phyloP scores from a whole-genome alignment of 2,113 vertebrate species.

The Stigmatopora nigra region DNA sequence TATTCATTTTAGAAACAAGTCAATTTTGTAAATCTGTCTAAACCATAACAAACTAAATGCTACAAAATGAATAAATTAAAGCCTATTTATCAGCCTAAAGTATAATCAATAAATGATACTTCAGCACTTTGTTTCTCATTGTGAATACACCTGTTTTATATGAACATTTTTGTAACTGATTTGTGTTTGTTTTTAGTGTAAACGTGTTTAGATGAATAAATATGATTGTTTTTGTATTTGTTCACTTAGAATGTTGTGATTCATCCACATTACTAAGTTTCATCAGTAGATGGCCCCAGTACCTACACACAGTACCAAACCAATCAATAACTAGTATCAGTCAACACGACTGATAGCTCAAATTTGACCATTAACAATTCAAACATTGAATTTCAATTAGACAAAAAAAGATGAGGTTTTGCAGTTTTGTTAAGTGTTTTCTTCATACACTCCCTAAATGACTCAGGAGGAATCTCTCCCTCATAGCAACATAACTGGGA shows the following conservation, averaged over 20 bases:
- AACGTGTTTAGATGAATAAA: conserved; percentile 25
- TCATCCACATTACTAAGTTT: neutral
- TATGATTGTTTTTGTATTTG: conserved; percentile 48
- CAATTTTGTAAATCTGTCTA: conserved; percentile 14
- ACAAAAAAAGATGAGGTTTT: neutral
- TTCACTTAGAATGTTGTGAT: conserved; percentile 16
- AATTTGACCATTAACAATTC: neutral
- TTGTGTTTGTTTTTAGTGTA: conserved; percentile 37
- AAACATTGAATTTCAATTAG: neutral
- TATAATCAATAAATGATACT: conserved; percentile 13
- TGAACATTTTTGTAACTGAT: conserved; percentile 55
- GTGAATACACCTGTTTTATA: conserved; percentile 49
- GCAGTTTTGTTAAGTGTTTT: neutral
- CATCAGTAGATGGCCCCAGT: conserved; percentile 35
- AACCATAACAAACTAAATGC: neutral
- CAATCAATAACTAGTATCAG: neutral
- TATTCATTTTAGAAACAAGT: neutral
- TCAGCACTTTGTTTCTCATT: conserved; percentile 49
- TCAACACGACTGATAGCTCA: neutral
- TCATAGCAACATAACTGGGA: conserved; percentile 12
- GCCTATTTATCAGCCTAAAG: neutral
- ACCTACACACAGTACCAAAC: neutral
- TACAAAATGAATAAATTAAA: neutral
- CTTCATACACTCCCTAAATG: conserved; percentile 1
- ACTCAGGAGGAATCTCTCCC: conserved; percentile 13